Evolutionary conservation across 2,888 invertebrate genomes (phyloP).

Genomic region (Drosophila niveifrons): DNA sequence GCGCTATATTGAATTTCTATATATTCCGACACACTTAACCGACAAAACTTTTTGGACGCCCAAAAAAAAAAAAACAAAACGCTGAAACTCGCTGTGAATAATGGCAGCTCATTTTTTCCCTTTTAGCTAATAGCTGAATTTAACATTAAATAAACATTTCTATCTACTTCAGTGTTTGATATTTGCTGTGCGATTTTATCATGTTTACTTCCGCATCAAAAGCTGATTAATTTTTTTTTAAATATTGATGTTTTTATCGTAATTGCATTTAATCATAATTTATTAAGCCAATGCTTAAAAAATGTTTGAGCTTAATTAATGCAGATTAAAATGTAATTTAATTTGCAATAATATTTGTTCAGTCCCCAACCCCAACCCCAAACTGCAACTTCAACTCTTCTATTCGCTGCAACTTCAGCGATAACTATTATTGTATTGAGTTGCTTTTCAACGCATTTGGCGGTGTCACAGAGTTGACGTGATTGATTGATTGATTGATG

Average conservation of each 20-base stretch:
- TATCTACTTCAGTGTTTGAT: not conserved
- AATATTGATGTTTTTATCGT: constrained; percentile 15
- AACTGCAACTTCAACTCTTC: not conserved
- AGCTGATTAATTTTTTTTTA: constrained; percentile 31
- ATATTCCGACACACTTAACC: constrained; percentile 39
- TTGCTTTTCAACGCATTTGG: constrained; percentile 26
- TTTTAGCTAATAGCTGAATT: not conserved
- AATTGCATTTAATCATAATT: constrained; percentile 19
- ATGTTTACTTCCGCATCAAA: constrained; percentile 10
- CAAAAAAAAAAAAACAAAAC: no score
- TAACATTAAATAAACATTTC: not conserved
- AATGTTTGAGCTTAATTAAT: constrained; percentile 56
- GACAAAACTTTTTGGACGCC: constrained; percentile 33
- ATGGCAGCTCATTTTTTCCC: not conserved
- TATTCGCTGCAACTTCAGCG: not conserved
- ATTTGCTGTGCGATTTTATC: constrained; percentile 9
- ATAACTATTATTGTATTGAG: constrained; percentile 33
- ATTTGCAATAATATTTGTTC: constrained; percentile 53
- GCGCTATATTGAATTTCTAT: constrained; percentile 54
- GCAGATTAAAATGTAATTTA: constrained; percentile 63
- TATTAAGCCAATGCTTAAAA: constrained; percentile 29
- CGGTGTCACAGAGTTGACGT: constrained; percentile 53
- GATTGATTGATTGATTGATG: constrained; percentile 74
- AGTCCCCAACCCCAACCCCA: not conserved
- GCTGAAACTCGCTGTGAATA: not conserved